Evolutionary conservation across 2,113 vertebrate species (phyloP).

Genomic region (Ptilorrhoa leucosticta): DNA sequence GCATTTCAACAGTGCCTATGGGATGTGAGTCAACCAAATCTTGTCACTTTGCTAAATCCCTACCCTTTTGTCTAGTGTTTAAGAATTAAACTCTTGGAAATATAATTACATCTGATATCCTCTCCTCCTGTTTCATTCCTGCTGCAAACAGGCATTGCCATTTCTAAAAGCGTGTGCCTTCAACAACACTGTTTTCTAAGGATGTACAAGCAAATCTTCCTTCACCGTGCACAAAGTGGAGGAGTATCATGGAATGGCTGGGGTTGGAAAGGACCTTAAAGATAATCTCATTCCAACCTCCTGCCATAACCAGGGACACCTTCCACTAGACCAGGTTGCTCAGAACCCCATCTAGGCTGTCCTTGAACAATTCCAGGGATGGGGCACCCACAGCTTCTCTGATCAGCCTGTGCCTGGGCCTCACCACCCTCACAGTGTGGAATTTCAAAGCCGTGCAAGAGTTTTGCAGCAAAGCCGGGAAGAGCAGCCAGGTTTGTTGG

Average conservation of each 20-base stretch:
- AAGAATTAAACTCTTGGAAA: neutral
- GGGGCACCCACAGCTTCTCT: neutral
- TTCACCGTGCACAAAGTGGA: rapidly evolving
- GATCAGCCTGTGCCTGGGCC: neutral
- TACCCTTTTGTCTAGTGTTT: neutral
- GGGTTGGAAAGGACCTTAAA: neutral
- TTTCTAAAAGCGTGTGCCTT: neutral
- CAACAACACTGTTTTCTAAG: neutral
- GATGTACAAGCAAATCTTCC: rapidly evolving
- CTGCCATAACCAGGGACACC: neutral
- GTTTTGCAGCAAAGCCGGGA: rapidly evolving
- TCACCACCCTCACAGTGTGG: neutral
- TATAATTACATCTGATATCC: neutral
- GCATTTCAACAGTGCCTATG: neutral
- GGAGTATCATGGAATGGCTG: neutral
- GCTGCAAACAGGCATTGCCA: rapidly evolving
- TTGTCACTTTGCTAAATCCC: neutral
- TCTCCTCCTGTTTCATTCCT: neutral
- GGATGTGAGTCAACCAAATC: neutral
- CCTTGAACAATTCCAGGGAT: neutral
- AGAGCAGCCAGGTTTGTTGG: neutral
- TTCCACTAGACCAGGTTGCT: neutral
- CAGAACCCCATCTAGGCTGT: neutral
- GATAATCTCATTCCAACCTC: neutral
- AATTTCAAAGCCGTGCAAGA: rapidly evolving